phyloP scores from a whole-genome alignment of 35 echinoderm and acorn worm species.

The Ophiothrix spiculata region DNA sequence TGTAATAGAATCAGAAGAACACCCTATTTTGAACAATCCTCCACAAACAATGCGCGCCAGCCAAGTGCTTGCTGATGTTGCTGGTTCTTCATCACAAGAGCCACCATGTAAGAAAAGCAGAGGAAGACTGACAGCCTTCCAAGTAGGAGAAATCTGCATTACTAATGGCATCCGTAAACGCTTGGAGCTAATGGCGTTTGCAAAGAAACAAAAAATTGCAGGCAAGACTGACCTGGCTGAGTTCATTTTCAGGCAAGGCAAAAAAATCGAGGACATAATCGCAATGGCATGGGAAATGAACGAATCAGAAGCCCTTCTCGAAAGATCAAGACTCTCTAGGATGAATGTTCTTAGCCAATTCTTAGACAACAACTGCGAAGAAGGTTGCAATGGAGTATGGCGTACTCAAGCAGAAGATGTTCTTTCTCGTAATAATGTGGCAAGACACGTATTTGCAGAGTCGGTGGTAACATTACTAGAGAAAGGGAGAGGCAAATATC shows the following conservation, averaged over 20 bases:
- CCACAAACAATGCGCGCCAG: not conserved
- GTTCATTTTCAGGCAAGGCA: constrained; percentile 25
- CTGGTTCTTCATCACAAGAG: too few species aligned
- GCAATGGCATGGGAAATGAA: not conserved
- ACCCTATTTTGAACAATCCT: not conserved
- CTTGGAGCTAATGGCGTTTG: constrained; percentile 31
- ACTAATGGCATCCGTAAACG: not conserved
- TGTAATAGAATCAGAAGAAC: not conserved
- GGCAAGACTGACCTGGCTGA: constrained; percentile 52
- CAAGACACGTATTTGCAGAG: not conserved
- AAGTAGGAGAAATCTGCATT: constrained; percentile 28
- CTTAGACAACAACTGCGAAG: not conserved
- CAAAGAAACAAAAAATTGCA: constrained; percentile 16
- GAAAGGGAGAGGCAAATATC: constrained; percentile 12
- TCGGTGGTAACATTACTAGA: constrained; percentile 1
- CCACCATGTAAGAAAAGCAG: not conserved
- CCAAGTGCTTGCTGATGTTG: not conserved
- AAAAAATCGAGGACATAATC: constrained; percentile 24
- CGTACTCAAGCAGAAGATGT: not conserved
- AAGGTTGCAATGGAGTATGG: not conserved
- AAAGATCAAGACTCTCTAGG: not conserved
- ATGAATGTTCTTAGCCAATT: not conserved
- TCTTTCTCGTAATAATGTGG: not conserved
- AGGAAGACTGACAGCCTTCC: constrained; percentile 14
- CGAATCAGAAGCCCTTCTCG: not conserved